Evolutionary conservation across 2,113 vertebrate species (phyloP), one percentile per base, ranked within the genome.

Genomic region (Xiphorhynchus elegans): DNA sequence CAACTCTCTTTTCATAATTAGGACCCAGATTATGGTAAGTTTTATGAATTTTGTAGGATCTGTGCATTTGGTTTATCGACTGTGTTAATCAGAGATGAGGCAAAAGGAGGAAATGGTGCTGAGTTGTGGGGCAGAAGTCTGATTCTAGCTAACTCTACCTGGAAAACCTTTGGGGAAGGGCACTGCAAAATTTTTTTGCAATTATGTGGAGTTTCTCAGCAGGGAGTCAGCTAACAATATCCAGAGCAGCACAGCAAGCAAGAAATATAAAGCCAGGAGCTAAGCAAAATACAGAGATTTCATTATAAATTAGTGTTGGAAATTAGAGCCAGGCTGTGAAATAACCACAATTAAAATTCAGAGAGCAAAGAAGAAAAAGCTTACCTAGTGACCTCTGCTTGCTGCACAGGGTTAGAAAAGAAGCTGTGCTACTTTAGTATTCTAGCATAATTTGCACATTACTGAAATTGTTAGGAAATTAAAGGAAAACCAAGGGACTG

Each of bases 311-410:
- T 91, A 93, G 91, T 58, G 74, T 58, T 90, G 60, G 73, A 96
- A 97, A 95, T 95, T 88, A 94, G 42, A 92, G 42, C 10, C 50
- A 90, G 78, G 37, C 82, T 93, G 64, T 88, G 92, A 95, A 96
- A 91, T 74, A 90, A 78, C 85, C 82, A 56, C 79, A 88, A 95
- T 96, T 94, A 97, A 95, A 95, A 95, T 90, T 93, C 92, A 96
- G 75, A 80, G 25, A 91, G 59, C 50, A 87, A 62, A 95, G 78
- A 91, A 68, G 67, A 69, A 92, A 83, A 87, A 70, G 70, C 70
- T 96, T 94, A 94, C 87, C 59, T 91, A 55, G 84, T 96, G 94
- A 96, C 85, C 85, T 91, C 75, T 86, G 46, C 39, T 83, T 74
- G 67, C 89, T 90, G 46, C 70, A 80, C 35, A 23, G 75, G 53